Evolutionary conservation across 2,888 invertebrate genomes (phyloP).

Genomic region (Pantelozetes paolii): DNA sequence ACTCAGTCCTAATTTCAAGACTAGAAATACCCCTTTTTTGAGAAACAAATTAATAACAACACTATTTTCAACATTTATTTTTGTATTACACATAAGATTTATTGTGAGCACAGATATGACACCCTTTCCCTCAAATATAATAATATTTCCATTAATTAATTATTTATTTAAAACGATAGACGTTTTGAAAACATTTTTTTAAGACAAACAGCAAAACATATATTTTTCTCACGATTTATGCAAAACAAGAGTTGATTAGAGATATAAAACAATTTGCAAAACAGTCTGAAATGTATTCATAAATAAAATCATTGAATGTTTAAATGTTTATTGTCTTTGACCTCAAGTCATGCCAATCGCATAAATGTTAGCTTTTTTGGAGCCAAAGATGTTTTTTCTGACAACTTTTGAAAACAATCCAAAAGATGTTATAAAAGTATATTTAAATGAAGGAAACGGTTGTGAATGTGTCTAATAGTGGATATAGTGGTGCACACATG

Average conservation of each 20-base stretch:
- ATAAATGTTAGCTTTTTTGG: not conserved
- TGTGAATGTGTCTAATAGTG: not conserved
- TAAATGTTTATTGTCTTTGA: not conserved
- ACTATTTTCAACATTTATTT: no score
- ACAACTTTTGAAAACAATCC: not conserved
- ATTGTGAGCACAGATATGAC: conserved; percentile 2
- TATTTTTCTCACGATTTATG: conserved; percentile 5
- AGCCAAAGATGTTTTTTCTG: not conserved
- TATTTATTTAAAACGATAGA: not conserved
- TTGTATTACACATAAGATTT: not conserved
- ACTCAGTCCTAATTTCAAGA: conserved; percentile 7
- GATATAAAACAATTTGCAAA: conserved; percentile 21
- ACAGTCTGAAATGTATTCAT: not conserved
- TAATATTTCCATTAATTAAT: conserved; percentile 12
- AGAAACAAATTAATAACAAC: not conserved
- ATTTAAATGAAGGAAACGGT: not conserved
- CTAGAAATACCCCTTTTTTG: not conserved
- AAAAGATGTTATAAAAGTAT: conserved; percentile 1
- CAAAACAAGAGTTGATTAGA: not conserved
- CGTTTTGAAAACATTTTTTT: not conserved
- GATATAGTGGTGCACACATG: no score
- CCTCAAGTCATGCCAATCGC: not conserved
- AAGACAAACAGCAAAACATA: not conserved
- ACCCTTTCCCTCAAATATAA: not conserved
- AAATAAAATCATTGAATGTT: not conserved